These are phyloP conservation scores for Xiphophorus birchmanni DNA, from an alignment of 2,797 vertebrate species.

Conservation along the genomic window DNA sequence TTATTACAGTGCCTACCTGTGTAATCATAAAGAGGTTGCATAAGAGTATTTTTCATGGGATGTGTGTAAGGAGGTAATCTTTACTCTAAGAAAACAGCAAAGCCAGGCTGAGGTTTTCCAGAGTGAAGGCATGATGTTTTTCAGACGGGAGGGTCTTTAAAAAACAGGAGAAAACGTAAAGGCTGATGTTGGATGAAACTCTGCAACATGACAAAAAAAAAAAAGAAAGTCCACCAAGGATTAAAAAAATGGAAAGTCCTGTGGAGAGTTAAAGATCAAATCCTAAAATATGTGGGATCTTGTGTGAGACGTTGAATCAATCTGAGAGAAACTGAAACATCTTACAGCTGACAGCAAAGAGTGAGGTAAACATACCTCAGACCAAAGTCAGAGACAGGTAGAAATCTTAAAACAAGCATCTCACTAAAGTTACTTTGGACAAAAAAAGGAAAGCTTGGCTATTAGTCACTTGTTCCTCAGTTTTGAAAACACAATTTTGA, in stretches of 20 bases:
- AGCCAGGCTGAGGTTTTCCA: background rate
- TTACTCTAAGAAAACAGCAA: background rate
- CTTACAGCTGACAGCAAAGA: background rate
- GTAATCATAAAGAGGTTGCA: background rate
- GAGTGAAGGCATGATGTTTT: background rate
- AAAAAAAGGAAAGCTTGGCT: background rate
- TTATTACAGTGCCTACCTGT: background rate
- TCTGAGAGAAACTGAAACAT: background rate
- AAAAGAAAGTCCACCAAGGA: background rate
- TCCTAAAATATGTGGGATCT: background rate
- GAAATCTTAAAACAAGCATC: background rate
- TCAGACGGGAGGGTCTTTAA: too few relatives aligned
- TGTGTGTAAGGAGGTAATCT: background rate
- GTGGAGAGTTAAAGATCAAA: background rate
- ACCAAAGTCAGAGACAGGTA: background rate
- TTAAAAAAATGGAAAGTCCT: too few relatives aligned
- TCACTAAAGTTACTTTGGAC: background rate
- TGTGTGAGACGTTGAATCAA: background rate
- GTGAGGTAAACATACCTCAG: background rate
- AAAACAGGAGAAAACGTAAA: background rate
- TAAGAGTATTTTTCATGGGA: background rate
- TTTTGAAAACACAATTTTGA: background rate
- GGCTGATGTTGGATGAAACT: background rate
- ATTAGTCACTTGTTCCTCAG: background rate
- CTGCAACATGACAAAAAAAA: background rate